Evolutionary conservation across 1,140 invertebrate species (phyloP).

Genomic region (Paraescarpia echinospica): DNA sequence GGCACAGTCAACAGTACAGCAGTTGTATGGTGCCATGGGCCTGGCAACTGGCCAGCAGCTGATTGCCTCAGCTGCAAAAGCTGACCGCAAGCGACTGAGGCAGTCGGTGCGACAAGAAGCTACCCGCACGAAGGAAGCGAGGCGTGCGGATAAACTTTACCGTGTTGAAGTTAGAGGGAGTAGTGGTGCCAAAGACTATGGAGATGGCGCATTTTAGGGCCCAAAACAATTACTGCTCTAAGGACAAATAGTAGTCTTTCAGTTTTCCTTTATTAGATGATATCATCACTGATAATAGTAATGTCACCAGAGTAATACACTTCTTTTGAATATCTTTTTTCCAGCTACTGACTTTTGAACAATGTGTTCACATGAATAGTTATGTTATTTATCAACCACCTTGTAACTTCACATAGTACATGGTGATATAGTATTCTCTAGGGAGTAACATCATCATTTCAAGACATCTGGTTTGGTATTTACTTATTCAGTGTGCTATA

Average conservation of each 20-base stretch:
- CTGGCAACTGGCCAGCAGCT: too few species aligned
- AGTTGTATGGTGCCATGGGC: too few species aligned
- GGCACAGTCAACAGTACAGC: too few species aligned
- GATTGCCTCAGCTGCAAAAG: too few species aligned
- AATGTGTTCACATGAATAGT: background rate
- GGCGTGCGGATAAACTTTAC: background rate
- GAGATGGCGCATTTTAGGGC: background rate
- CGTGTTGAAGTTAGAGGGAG: background rate
- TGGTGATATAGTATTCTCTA: background rate
- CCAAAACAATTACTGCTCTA: background rate
- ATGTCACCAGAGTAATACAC: background rate
- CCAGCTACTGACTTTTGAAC: background rate
- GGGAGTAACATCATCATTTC: background rate
- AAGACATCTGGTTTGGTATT: background rate
- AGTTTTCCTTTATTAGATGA: background rate
- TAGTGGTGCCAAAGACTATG: too few species aligned
- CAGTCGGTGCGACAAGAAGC: background rate
- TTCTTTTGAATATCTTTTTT: background rate
- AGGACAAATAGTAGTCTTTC: background rate
- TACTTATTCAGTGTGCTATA: background rate
- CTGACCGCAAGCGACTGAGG: too few species aligned
- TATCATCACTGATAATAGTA: background rate
- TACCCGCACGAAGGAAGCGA: background rate
- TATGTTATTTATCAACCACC: background rate
- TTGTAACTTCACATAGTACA: background rate